Percentiles rank a stretch among this genome's conserved stretches.
phyloP scores from a whole-genome alignment of 2,113 vertebrate genomes.

The Orthonyx spaldingii region DNA sequence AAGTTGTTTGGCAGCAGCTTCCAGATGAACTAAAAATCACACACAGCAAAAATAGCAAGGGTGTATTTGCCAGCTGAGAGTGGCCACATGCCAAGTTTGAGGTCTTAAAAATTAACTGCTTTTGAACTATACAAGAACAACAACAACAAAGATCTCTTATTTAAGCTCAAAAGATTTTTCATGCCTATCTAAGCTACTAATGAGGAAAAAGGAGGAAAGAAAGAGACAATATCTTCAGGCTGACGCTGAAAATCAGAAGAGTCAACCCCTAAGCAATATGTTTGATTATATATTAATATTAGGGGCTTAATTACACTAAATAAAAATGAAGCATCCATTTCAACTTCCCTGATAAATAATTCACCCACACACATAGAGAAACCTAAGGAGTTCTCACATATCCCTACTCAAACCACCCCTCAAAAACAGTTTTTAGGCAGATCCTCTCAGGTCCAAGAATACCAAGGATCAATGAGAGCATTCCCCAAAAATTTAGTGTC shows the following conservation, averaged over 20 bases:
- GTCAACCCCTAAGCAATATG: conserved; percentile 44
- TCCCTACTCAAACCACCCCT: neutral
- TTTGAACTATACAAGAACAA: conserved; percentile 63
- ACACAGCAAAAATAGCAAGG: conserved; percentile 57
- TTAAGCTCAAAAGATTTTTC: conserved; percentile 58
- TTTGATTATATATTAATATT: conserved; percentile 62
- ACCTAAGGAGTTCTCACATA: neutral
- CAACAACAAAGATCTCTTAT: conserved; percentile 57
- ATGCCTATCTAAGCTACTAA: conserved; percentile 59
- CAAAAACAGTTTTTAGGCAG: neutral
- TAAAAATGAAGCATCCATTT: conserved; percentile 34
- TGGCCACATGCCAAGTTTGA: conserved; percentile 39
- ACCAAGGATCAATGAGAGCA: neutral
- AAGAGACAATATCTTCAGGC: conserved; percentile 36
- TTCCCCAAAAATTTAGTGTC: neutral
- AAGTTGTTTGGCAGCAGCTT: conserved; percentile 56
- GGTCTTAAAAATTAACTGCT: conserved; percentile 67
- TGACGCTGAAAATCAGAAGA: conserved; percentile 25
- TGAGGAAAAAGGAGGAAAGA: conserved; percentile 36
- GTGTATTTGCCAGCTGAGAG: conserved; percentile 57
- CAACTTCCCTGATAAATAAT: conserved; percentile 29
- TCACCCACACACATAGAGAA: neutral
- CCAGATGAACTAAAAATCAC: conserved; percentile 60
- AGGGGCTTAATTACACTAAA: conserved; percentile 41
- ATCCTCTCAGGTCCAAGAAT: neutral